Conservation (phyloP, 2,888 invertebrate species). For the Dasypolia templi region DNA sequence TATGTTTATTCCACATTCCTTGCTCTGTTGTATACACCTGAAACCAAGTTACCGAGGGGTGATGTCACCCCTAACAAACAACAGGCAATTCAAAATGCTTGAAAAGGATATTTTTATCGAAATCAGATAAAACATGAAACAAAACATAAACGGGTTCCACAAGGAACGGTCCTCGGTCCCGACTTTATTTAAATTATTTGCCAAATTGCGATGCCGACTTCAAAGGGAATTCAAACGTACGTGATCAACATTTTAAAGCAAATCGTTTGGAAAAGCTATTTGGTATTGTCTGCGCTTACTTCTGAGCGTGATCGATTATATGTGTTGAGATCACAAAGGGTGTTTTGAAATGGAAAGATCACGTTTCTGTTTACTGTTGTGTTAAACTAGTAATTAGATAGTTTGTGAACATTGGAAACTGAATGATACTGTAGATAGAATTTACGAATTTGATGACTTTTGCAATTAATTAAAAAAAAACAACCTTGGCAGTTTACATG, state of each 20-base stretch:
- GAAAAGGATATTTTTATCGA: slow-evolving; percentile 48
- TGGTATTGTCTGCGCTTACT: slow-evolving; percentile 66
- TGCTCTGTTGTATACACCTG: background rate
- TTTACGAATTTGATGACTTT: background rate
- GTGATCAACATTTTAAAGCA: slow-evolving; percentile 77
- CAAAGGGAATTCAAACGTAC: slow-evolving; percentile 74
- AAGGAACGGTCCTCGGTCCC: slow-evolving; percentile 56
- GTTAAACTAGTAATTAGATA: slow-evolving; percentile 12
- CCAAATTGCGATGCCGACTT: slow-evolving; percentile 74
- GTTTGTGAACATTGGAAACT: background rate
- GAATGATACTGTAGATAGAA: background rate
- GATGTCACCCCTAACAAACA: slow-evolving; percentile 42
- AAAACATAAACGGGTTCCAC: slow-evolving; percentile 56
- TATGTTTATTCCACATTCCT: background rate
- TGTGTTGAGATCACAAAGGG: slow-evolving; percentile 59
- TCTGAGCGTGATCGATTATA: slow-evolving; percentile 60
- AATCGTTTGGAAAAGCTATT: slow-evolving; percentile 73
- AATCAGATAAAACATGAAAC: slow-evolving; percentile 54
- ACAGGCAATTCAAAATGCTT: slow-evolving; percentile 37
- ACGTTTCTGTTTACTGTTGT: slow-evolving; percentile 43
- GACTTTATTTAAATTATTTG: slow-evolving; percentile 77
- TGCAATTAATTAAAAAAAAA: background rate
- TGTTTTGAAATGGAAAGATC: slow-evolving; percentile 55
- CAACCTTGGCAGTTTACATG: background rate
- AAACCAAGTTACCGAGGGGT: background rate